Evolutionary conservation across 2,888 invertebrate species (phyloP).

Genomic region (Desoria tigrina): DNA sequence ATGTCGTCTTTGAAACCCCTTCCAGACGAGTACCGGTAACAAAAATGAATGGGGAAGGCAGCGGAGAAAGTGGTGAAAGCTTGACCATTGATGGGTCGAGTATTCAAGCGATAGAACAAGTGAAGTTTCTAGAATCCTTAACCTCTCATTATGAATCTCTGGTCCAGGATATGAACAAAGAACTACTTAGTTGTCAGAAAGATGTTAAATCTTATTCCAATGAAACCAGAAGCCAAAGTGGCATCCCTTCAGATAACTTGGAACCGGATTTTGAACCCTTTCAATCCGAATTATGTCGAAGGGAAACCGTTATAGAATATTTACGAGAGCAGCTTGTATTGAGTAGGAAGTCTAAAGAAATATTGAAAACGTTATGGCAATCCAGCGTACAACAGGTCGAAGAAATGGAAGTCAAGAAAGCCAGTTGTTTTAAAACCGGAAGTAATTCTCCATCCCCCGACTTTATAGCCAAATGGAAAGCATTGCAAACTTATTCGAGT

Average conservation of each 20-base stretch:
- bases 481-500: constrained; percentile 22
- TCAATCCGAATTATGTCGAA: background rate
- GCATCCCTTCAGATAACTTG: too few relatives aligned
- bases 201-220: too few relatives aligned
- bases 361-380: constrained; percentile 26
- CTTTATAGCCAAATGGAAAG: constrained; percentile 19
- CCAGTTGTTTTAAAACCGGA: background rate
- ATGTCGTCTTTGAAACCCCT: too few relatives aligned
- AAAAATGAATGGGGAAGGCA: too few relatives aligned
- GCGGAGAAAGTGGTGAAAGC: too few relatives aligned
- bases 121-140: constrained; percentile 13
- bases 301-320: constrained; percentile 12
- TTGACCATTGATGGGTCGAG: too few relatives aligned
- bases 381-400: constrained; percentile 29
- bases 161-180: constrained; percentile 32
- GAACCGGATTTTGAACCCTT: background rate
- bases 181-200: constrained; percentile 6
- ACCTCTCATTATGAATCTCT: constrained; percentile 30
- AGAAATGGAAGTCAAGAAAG: constrained; percentile 19
- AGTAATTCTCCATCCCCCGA: background rate
- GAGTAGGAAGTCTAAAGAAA: constrained; percentile 18
- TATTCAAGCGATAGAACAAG: background rate
- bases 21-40: too few relatives aligned
- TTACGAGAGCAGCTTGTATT: constrained; percentile 24
- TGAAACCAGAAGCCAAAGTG: too few relatives aligned